Conservation (phyloP, 2,888 invertebrate genomes). For the Junonia oenone region DNA sequence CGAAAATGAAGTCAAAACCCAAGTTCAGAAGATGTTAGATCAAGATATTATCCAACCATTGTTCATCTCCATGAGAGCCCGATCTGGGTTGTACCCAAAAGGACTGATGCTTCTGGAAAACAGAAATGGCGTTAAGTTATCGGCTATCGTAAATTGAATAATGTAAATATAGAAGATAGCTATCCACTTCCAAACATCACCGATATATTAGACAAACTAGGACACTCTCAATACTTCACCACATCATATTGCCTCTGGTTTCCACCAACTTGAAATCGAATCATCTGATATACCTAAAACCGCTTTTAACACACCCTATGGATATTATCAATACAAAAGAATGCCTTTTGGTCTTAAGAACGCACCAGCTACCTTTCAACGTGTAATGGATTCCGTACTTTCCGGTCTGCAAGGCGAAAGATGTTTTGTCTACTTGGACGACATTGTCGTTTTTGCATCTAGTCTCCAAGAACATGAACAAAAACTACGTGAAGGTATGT, state of each 20-base stretch:
- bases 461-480: slow-evolving; percentile 39
- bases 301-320: neutral
- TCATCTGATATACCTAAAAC: neutral
- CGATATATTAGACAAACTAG: neutral
- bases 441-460: slow-evolving; percentile 36
- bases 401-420: slow-evolving; percentile 27
- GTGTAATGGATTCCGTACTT: neutral
- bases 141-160: too few relatives aligned
- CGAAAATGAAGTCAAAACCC: slow-evolving; percentile 31
- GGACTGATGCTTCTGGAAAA: neutral
- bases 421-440: slow-evolving; percentile 39
- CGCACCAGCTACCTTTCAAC: neutral
- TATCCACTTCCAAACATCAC: neutral
- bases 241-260: neutral
- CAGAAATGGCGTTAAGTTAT: too few relatives aligned
- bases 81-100: neutral
- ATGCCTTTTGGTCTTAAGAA: neutral
- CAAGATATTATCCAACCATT: neutral
- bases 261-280: neutral
- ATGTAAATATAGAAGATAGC: neutral
- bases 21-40: neutral
- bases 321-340: neutral
- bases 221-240: neutral
- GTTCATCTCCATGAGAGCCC: neutral
- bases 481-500: slow-evolving; percentile 41